A percentile compares a stretch with the other conserved stretches of the same genome.
phyloP scores from a whole-genome alignment of 2,888 invertebrate species.

The Dysmachus trigonus region DNA sequence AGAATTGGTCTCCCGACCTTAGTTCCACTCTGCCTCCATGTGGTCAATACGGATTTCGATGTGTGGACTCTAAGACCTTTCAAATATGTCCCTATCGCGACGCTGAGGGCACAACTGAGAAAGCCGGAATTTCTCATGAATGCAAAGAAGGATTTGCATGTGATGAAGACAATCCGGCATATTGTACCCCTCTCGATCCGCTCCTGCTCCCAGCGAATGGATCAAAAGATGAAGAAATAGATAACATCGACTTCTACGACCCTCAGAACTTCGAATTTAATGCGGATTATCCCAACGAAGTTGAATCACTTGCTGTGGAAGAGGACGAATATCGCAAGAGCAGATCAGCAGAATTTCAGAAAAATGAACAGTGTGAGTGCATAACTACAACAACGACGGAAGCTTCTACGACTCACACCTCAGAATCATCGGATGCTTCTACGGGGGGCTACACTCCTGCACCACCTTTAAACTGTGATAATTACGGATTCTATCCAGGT shows the following conservation, averaged over 20 bases:
- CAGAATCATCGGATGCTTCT: neutral
- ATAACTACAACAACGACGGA: neutral
- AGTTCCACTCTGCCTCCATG: conserved; percentile 25
- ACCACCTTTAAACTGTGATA: conserved; percentile 49
- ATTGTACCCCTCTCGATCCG: conserved; percentile 51
- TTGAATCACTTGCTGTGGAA: neutral
- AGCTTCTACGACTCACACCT: conserved; percentile 18
- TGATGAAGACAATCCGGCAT: conserved; percentile 54
- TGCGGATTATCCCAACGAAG: neutral
- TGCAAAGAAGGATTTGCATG: conserved; percentile 50
- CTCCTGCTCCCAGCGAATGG: neutral
- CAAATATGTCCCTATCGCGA: conserved; percentile 49
- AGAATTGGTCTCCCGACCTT: too few species aligned
- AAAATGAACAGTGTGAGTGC: neutral
- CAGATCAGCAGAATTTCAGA: neutral
- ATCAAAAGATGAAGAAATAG: neutral
- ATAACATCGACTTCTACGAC: neutral
- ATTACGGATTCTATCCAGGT: conserved; percentile 52
- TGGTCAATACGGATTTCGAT: conserved; percentile 53
- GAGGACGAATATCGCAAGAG: neutral
- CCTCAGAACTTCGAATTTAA: conserved; percentile 19
- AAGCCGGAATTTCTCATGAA: conserved; percentile 39
- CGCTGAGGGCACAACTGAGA: conserved; percentile 48
- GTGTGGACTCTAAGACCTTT: conserved; percentile 48
- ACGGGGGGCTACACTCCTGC: neutral